Conservation (phyloP, 2,797 vertebrate species). For the Serranus cabrilla region DNA sequence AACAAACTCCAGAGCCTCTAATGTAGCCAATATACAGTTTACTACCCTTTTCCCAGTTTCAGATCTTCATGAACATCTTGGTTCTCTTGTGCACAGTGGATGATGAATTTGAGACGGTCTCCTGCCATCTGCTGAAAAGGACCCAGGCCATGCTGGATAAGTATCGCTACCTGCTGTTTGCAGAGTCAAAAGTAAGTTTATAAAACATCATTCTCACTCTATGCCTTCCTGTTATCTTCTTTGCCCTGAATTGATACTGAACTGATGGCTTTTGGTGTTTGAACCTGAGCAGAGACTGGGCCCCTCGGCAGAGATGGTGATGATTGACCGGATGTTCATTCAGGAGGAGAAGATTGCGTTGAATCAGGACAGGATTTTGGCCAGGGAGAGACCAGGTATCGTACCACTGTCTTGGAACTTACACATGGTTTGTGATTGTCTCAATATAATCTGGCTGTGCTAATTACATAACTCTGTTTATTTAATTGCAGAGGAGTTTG, state of each 20-base stretch:
- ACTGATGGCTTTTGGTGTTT: constrained; percentile 51
- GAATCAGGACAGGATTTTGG: constrained; percentile 90
- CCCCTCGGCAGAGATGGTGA: constrained; percentile 97
- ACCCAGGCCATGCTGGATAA: constrained; percentile 98
- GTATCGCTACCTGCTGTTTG: constrained; percentile 93
- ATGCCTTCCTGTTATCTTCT: neutral
- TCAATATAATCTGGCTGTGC: neutral
- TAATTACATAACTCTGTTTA: constrained; percentile 13
- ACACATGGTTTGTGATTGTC: neutral
- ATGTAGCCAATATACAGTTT: neutral
- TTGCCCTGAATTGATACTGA: constrained; percentile 60
- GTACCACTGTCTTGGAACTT: neutral
- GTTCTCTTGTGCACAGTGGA: constrained; percentile 85
- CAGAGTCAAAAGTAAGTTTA: constrained; percentile 93
- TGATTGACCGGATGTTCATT: constrained; percentile 98
- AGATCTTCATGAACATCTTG: neutral
- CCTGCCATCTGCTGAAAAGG: constrained; percentile 92
- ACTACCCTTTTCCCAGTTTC: too few species aligned
- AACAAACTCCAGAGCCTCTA: neutral
- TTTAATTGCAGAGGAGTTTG: constrained; percentile 90
- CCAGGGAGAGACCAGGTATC: constrained; percentile 94
- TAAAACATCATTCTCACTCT: constrained; percentile 20
- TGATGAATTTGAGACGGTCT: constrained; percentile 94
- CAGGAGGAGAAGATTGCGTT: constrained; percentile 94
- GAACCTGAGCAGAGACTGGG: constrained; percentile 90